These are phyloP conservation scores for Orthosia gothica DNA, from an alignment of 2,888 invertebrate species.

Conservation along the genomic window DNA sequence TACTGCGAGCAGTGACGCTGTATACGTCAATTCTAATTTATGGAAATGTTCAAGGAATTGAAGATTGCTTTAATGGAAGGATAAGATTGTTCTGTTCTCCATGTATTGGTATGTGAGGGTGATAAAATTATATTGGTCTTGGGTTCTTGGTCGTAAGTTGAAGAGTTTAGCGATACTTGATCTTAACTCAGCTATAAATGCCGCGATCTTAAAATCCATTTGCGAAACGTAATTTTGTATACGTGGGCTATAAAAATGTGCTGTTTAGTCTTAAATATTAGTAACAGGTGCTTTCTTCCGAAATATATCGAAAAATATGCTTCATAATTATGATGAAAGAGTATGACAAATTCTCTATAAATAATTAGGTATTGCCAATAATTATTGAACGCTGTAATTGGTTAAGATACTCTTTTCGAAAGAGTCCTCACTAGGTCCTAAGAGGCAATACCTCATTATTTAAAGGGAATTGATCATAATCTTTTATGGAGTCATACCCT, in stretches of 20 bases:
- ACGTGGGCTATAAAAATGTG: constrained; percentile 15
- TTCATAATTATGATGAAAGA: too few relatives aligned
- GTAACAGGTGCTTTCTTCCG: not conserved
- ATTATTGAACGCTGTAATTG: too few relatives aligned
- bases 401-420: too few relatives aligned
- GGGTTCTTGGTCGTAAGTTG: constrained; percentile 30
- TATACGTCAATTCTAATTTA: constrained; percentile 61
- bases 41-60: constrained; percentile 45
- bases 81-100: constrained; percentile 35
- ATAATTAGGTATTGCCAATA: too few relatives aligned
- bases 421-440: too few relatives aligned
- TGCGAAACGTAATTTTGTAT: constrained; percentile 11
- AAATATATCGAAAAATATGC: not conserved
- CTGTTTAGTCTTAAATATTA: not conserved
- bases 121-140: constrained; percentile 39
- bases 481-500: too few relatives aligned
- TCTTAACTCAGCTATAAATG: constrained; percentile 34
- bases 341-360: too few relatives aligned
- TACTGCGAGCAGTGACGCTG: constrained; percentile 29
- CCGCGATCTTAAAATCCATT: not conserved
- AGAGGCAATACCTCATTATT: too few relatives aligned
- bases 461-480: too few relatives aligned
- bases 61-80: constrained; percentile 48
- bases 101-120: constrained; percentile 29
- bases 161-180: constrained; percentile 39